These are phyloP conservation scores for Cybosia mesomella DNA, from an alignment of 2,888 invertebrate genomes.

Conservation along the genomic window DNA sequence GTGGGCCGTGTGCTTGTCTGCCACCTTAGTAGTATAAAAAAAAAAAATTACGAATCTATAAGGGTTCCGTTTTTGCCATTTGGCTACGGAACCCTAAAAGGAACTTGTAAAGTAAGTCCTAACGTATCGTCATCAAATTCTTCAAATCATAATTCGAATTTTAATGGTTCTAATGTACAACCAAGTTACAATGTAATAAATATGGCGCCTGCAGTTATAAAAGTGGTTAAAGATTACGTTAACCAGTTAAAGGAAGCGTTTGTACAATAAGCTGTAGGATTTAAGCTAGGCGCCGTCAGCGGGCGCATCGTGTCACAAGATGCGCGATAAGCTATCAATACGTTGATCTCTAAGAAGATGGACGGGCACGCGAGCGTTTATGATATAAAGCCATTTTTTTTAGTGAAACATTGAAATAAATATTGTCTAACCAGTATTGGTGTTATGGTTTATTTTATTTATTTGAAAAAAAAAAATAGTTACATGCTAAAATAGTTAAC, in stretches of 20 bases:
- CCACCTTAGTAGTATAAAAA: no score
- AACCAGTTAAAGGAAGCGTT: slow-evolving; percentile 36
- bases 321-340: slow-evolving; percentile 58
- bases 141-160: neutral
- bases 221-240: slow-evolving; percentile 33
- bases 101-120: no score
- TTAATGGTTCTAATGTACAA: neutral
- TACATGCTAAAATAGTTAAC: no score
- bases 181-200: slow-evolving; percentile 23
- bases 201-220: slow-evolving; percentile 24
- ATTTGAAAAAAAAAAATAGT: no score
- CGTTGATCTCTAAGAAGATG: slow-evolving; percentile 56
- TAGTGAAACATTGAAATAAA: neutral
- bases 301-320: slow-evolving; percentile 59
- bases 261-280: slow-evolving; percentile 41
- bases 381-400: slow-evolving; percentile 40
- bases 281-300: slow-evolving; percentile 58
- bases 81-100: no score
- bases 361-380: slow-evolving; percentile 50
- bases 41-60: no score
- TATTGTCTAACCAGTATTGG: neutral
- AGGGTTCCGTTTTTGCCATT: no score
- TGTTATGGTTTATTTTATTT: no score
- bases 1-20: no score
- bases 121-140: neutral